Evolutionary conservation across 2,888 invertebrate species (phyloP).

Genomic region (Thecocarcelia acutangulata): DNA sequence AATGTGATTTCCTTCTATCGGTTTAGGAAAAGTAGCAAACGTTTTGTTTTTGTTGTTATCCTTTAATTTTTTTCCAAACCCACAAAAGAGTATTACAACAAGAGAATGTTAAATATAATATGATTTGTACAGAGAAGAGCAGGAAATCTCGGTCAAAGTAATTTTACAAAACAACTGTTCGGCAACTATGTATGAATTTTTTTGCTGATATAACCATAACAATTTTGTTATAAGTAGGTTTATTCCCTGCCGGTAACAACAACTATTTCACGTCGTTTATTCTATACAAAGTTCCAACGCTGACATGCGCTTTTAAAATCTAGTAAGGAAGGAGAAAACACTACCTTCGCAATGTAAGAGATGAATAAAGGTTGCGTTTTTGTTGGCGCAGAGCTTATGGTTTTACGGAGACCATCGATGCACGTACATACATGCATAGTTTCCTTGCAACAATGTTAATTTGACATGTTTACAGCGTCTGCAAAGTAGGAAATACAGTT

Average conservation of each 20-base stretch:
- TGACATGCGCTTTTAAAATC: constrained; percentile 49
- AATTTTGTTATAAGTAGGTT: constrained; percentile 48
- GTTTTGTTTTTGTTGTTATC: constrained; percentile 33
- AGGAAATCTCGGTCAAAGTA: constrained; percentile 81
- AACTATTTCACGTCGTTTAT: constrained; percentile 58
- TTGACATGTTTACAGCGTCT: constrained; percentile 67
- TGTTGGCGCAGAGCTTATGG: constrained; percentile 7
- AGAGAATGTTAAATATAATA: constrained; percentile 37
- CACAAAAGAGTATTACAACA: constrained; percentile 52
- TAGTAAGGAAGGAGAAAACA: background rate
- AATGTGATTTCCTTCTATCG: constrained; percentile 46
- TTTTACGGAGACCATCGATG: too few species aligned
- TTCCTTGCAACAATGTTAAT: constrained; percentile 66
- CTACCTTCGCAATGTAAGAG: constrained; percentile 4
- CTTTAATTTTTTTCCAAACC: constrained; percentile 42
- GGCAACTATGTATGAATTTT: constrained; percentile 30
- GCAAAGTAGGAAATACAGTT: constrained; percentile 54
- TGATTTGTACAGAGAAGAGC: constrained; percentile 52
- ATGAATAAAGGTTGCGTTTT: background rate
- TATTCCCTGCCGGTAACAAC: constrained; percentile 59
- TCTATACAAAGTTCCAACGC: constrained; percentile 17
- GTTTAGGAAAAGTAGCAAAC: constrained; percentile 46
- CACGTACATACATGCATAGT: constrained; percentile 9
- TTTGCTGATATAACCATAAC: constrained; percentile 54
- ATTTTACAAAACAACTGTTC: constrained; percentile 78